Evolutionary conservation across 2,888 invertebrate genomes (phyloP).

Genomic region (Tetanocera ferruginea): DNA sequence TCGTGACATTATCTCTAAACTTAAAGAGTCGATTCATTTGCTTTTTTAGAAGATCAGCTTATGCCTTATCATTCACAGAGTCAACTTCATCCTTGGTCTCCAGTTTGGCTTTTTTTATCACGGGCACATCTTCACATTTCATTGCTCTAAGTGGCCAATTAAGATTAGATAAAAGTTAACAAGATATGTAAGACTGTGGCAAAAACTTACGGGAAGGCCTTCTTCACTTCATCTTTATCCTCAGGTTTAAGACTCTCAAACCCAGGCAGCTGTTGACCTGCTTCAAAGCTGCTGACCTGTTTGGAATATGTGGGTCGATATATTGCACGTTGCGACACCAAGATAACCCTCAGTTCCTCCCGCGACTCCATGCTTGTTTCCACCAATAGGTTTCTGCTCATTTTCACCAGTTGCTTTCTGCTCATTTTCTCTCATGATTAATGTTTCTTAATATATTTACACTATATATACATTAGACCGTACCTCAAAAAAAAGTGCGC

Average conservation of each 20-base stretch:
- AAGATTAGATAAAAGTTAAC: background rate
- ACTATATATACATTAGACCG: too few species aligned
- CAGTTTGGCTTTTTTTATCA: slow-evolving; percentile 78
- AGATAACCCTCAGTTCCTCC: too few species aligned
- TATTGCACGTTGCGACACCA: too few species aligned
- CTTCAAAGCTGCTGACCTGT: too few species aligned
- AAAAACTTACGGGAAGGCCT: slow-evolving; percentile 75
- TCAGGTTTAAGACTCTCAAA: slow-evolving; percentile 78
- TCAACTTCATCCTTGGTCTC: slow-evolving; percentile 74
- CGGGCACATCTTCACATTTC: slow-evolving; percentile 73
- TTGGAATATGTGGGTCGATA: too few species aligned
- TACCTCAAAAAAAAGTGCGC: too few species aligned
- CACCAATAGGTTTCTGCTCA: too few species aligned
- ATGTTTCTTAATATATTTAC: too few species aligned
- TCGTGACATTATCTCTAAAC: slow-evolving; percentile 76
- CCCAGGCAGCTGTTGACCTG: slow-evolving; percentile 83
- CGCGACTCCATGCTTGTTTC: too few species aligned
- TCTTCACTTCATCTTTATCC: slow-evolving; percentile 77
- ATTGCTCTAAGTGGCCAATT: slow-evolving; percentile 58
- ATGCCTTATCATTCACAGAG: slow-evolving; percentile 73
- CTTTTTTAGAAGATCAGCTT: slow-evolving; percentile 71
- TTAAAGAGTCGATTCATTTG: slow-evolving; percentile 71
- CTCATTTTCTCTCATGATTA: too few species aligned
- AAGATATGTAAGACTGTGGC: background rate
- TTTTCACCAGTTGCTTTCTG: too few species aligned